Evolutionary conservation across 2,113 vertebrate species (phyloP), one percentile per base, ranked within the genome.

Genomic region (Scomber japonicus): DNA sequence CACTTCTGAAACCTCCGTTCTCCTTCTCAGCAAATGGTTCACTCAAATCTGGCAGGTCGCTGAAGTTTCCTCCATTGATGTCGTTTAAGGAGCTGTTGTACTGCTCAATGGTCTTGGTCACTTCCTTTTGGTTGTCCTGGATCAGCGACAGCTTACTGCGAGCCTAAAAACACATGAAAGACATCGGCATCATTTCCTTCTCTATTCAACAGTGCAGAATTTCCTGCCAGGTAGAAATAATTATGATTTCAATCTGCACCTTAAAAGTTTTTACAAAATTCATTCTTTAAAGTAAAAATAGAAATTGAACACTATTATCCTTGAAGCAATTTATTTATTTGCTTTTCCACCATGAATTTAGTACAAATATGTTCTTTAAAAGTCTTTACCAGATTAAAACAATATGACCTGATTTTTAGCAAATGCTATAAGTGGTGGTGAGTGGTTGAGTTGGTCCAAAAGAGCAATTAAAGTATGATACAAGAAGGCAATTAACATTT

Each of bases 61-160:
- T 96, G 66, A 95, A 85, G 60, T 95, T 95, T 3, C 95, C 94
- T 0, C 95, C 91, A 0, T 93, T 93, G 51, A 95, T 86, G 15
- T 96, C 95, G 0, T 95, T 96, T 13, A 98, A 88, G 16, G 92
- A 92, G 45, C 91, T 93, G 13, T 94, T 96, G 46, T 95, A 96
- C 53, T 96, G 95, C 27, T 98, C 97, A 6, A 98, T 95, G 84
- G 91, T 96, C 82, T 94, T 95, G 71, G 75, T 96, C 78, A 97
- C 91, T 49, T 99, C 97, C 79, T 95, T 95, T 12, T 96, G 97
- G 72, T 81, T 96, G 44, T 97, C 97, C 1, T 98, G 96, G 78
- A 99, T 95, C 74, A 96, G 93, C 0, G 95, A 95, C 46, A 99
- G 94, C 82, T 97, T 97, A 84, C 89, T 96, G 70, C 95, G 96